Conservation (phyloP, 92 coral and sea anemone genomes). For the Zoanthus gigantus region DNA sequence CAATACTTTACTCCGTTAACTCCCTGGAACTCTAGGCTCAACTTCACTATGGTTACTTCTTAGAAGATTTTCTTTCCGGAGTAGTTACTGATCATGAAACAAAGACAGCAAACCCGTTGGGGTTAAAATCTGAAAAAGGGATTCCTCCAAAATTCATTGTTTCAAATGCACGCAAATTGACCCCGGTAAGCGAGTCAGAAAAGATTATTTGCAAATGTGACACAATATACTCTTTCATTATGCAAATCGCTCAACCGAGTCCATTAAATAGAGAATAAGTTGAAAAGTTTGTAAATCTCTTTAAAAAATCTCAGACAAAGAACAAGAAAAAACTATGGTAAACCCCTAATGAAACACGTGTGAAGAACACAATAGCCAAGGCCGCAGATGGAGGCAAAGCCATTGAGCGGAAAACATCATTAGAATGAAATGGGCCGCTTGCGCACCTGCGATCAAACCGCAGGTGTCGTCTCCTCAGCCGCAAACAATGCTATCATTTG, state of each 20-base stretch:
- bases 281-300: slow-evolving; percentile 97
- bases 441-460: slow-evolving; percentile 83
- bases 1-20: slow-evolving; percentile 49
- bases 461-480: slow-evolving; percentile 94
- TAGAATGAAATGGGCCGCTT: slow-evolving; percentile 89
- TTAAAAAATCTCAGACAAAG: slow-evolving; percentile 90
- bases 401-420: slow-evolving; percentile 95
- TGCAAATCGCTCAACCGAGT: slow-evolving; percentile 89
- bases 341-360: slow-evolving; percentile 98
- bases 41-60: slow-evolving; percentile 29
- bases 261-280: slow-evolving; percentile 97
- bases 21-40: slow-evolving; percentile 38
- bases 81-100: slow-evolving; percentile 42
- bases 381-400: slow-evolving; percentile 97
- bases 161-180: slow-evolving; percentile 81
- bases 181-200: slow-evolving; percentile 73
- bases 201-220: slow-evolving; percentile 77
- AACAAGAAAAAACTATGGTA: slow-evolving; percentile 80
- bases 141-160: slow-evolving; percentile 68
- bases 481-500: slow-evolving; percentile 81
- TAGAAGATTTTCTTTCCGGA: slow-evolving; percentile 22
- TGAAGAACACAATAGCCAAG: slow-evolving; percentile 77
- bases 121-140: slow-evolving; percentile 62
- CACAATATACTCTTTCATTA: slow-evolving; percentile 86
- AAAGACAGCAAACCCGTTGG: slow-evolving; percentile 59